These are phyloP conservation scores for Busseola fusca DNA, from an alignment of 2,888 invertebrate genomes.

Conservation along the genomic window DNA sequence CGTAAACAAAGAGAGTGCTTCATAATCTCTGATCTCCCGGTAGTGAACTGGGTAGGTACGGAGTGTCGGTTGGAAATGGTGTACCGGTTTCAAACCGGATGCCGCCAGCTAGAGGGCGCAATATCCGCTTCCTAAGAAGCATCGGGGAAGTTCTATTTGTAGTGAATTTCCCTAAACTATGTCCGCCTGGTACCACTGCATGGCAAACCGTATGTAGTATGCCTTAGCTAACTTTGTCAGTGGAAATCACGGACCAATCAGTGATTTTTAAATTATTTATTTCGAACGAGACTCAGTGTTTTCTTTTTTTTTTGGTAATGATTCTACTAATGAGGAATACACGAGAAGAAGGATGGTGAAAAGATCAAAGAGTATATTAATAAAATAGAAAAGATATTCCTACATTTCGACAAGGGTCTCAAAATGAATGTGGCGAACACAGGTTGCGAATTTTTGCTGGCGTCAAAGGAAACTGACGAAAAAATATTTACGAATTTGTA, in stretches of 20 bases:
- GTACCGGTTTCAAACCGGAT: slow-evolving; percentile 60
- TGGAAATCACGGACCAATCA: no score
- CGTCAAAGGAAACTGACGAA: background rate
- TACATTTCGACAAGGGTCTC: background rate
- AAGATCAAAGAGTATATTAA: no score
- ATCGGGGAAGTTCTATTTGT: slow-evolving; percentile 50
- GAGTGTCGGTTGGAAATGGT: slow-evolving; percentile 62
- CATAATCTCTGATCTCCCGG: slow-evolving; percentile 43
- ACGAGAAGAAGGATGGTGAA: background rate
- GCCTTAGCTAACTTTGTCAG: no score
- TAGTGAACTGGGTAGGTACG: slow-evolving; percentile 49
- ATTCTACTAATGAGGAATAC: background rate
- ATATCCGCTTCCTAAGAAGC: slow-evolving; percentile 67
- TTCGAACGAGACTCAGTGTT: no score
- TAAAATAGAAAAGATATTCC: background rate
- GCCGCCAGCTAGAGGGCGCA: slow-evolving; percentile 63
- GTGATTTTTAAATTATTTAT: no score
- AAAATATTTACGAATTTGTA: background rate
- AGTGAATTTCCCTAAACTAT: slow-evolving; percentile 48
- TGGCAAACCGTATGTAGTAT: background rate
- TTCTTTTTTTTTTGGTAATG: no score
- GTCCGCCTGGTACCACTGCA: slow-evolving; percentile 46
- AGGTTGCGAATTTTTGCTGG: background rate
- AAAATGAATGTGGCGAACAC: background rate
- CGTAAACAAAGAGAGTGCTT: slow-evolving; percentile 46